Percentiles rank a stretch among this genome's conserved stretches.
Evolutionary conservation across 2,888 invertebrate species (phyloP).

Genomic region (Kuschelorhynchus macadamiae): DNA sequence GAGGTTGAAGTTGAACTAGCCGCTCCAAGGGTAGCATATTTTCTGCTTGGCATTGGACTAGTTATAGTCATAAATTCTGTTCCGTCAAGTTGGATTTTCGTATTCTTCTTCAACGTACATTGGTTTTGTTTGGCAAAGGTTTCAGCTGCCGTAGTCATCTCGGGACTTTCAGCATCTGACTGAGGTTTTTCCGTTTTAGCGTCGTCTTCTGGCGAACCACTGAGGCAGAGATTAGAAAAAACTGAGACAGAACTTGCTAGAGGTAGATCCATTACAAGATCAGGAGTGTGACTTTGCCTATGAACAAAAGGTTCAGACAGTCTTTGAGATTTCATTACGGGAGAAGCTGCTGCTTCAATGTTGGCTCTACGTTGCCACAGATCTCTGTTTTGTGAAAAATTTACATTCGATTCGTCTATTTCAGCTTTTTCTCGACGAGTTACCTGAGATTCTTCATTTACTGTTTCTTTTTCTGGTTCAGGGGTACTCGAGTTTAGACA

Average conservation of each 20-base stretch:
- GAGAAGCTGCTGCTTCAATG: constrained; percentile 66
- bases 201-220: constrained; percentile 62
- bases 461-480: constrained; percentile 14
- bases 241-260: constrained; percentile 67
- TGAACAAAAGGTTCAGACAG: constrained; percentile 65
- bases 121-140: constrained; percentile 85
- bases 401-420: constrained; percentile 68
- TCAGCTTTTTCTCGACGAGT: constrained; percentile 50
- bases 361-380: constrained; percentile 76
- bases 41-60: constrained; percentile 64
- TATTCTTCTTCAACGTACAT: constrained; percentile 82
- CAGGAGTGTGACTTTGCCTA: constrained; percentile 78
- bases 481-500: background rate
- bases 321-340: constrained; percentile 64
- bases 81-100: constrained; percentile 67
- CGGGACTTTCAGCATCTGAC: constrained; percentile 69
- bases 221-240: constrained; percentile 64
- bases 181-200: constrained; percentile 48
- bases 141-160: constrained; percentile 82
- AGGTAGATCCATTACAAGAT: constrained; percentile 89
- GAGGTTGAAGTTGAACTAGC: constrained; percentile 57
- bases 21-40: constrained; percentile 61
- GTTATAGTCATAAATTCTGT: constrained; percentile 61
- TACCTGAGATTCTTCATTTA: constrained; percentile 31
- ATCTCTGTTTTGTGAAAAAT: constrained; percentile 71